Conservation (phyloP, 2,113 vertebrate species). For the Suncus etruscus region DNA sequence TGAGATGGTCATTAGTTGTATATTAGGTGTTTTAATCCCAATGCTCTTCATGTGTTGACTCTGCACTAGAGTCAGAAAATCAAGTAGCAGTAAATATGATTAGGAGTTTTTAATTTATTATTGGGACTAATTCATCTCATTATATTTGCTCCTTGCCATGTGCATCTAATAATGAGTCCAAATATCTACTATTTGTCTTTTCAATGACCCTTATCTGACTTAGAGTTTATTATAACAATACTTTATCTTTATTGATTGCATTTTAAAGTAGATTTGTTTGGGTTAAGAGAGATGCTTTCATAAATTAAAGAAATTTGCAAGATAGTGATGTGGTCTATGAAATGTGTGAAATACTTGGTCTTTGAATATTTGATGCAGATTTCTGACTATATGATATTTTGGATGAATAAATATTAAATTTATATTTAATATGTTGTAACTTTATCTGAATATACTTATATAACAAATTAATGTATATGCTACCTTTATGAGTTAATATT, state of each 20-base stretch:
- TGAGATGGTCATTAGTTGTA: not conserved
- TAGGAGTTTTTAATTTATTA: conserved; percentile 36
- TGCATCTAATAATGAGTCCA: not conserved
- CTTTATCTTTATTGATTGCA: conserved; percentile 53
- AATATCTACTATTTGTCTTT: not conserved
- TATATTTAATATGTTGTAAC: conserved; percentile 41
- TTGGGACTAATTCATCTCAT: not conserved
- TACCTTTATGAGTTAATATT: not conserved
- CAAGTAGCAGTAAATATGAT: not conserved
- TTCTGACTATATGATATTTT: not conserved
- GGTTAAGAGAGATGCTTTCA: not conserved
- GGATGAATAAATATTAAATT: not conserved
- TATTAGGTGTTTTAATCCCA: not conserved
- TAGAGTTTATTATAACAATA: conserved; percentile 31
- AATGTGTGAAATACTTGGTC: conserved; percentile 9
- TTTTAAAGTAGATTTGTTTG: conserved; percentile 67
- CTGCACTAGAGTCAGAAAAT: not conserved
- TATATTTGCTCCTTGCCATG: not conserved
- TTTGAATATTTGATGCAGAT: conserved; percentile 25
- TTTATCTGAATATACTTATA: conserved; percentile 23
- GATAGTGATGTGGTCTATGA: conserved; percentile 25
- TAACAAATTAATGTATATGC: not conserved
- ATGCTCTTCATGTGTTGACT: not conserved
- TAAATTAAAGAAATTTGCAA: conserved; percentile 3
- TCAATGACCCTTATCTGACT: conserved; percentile 24